Percentiles rank a stretch among this genome's conserved stretches.
These are phyloP conservation scores for Maccullochella peelii DNA, from an alignment of 2,113 vertebrate species.

Conservation along the genomic window DNA sequence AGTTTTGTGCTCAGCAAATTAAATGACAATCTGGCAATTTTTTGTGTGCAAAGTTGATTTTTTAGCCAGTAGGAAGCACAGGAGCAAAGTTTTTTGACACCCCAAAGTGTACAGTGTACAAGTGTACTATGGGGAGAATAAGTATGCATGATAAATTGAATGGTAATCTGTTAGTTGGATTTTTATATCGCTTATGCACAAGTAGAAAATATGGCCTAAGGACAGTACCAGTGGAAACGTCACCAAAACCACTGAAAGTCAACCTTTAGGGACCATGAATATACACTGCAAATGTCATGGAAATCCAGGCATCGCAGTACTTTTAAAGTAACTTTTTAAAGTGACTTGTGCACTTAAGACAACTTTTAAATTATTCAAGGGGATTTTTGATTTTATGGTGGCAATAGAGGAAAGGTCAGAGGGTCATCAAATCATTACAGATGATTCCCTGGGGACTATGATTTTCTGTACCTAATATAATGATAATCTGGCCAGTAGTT, in stretches of 20 bases:
- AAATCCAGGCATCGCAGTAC: neutral
- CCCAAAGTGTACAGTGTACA: neutral
- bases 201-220: neutral
- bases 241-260: neutral
- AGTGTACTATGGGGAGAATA: neutral
- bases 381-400: neutral
- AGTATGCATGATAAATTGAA: neutral
- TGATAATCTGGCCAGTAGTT: neutral
- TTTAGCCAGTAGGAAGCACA: neutral
- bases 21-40: neutral
- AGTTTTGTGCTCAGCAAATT: neutral
- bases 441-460: neutral
- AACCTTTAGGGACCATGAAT: neutral
- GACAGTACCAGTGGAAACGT: neutral
- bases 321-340: neutral
- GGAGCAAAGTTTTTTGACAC: neutral
- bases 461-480: neutral
- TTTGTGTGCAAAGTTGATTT: neutral
- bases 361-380: neutral
- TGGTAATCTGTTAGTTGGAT: neutral
- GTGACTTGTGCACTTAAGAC: too few relatives aligned
- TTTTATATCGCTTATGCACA: neutral
- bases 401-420: neutral
- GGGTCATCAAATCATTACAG: neutral
- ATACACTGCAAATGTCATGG: neutral